Conservation (phyloP, 2,888 invertebrate species). For the Dioctria rufipes region DNA sequence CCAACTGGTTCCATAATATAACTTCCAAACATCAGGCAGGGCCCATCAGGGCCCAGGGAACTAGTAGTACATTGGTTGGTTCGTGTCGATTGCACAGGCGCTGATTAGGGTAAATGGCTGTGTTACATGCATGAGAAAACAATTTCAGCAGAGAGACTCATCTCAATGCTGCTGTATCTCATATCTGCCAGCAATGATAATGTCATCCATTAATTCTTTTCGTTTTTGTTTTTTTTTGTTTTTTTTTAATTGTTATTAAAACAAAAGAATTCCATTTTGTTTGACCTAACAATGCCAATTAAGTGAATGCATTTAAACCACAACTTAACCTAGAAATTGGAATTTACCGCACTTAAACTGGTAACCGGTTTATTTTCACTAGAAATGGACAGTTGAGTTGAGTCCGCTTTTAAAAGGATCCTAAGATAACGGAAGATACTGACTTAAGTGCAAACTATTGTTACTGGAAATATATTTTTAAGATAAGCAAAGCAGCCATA, state of each 20-base stretch:
- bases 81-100: not conserved
- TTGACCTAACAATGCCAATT: too few species aligned
- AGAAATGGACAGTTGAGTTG: slow-evolving; percentile 7
- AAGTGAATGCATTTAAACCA: too few species aligned
- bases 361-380: not conserved
- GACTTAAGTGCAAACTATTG: slow-evolving; percentile 47
- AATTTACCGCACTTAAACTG: too few species aligned
- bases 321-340: too few species aligned
- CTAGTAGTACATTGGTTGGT: too few species aligned
- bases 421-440: slow-evolving; percentile 45
- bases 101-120: not conserved
- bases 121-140: slow-evolving; percentile 4
- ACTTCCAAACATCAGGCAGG: not conserved
- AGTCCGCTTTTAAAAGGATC: slow-evolving; percentile 22
- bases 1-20: not conserved
- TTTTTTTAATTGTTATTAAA: too few species aligned
- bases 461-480: slow-evolving; percentile 8
- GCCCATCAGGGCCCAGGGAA: too few species aligned
- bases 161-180: too few species aligned
- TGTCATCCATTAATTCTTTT: too few species aligned
- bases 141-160: not conserved
- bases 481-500: slow-evolving; percentile 24
- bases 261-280: too few species aligned
- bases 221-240: too few species aligned
- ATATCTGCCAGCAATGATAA: too few species aligned